Conservation (phyloP, 1,140 invertebrate species). For the Rhopalosiphum maidis region DNA sequence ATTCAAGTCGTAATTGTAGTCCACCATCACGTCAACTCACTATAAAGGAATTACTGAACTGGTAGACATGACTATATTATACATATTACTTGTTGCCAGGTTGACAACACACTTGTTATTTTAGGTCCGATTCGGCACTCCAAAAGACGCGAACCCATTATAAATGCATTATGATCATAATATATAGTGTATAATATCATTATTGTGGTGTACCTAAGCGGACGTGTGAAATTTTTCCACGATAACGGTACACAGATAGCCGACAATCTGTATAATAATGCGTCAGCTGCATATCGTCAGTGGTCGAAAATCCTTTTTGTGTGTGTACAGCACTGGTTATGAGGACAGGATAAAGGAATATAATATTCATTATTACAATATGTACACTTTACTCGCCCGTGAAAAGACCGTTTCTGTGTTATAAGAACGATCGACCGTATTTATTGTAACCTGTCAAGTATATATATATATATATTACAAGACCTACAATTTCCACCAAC, state of each 20-base stretch:
- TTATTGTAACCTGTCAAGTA: slow-evolving; percentile 41
- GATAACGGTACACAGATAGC: background rate
- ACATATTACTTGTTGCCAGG: background rate
- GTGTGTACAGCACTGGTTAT: background rate
- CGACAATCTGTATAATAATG: background rate
- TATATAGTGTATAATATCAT: background rate
- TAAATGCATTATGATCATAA: background rate
- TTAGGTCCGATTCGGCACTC: background rate
- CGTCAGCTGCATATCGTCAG: background rate
- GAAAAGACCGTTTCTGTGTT: slow-evolving; percentile 31
- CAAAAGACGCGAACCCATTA: background rate
- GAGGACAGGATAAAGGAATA: background rate
- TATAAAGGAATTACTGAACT: too few relatives aligned
- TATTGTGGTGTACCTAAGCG: background rate
- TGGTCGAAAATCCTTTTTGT: slow-evolving; percentile 3
- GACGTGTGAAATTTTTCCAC: background rate
- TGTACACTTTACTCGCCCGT: background rate
- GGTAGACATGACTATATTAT: background rate
- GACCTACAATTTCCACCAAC: background rate
- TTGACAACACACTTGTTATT: background rate
- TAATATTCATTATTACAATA: background rate
- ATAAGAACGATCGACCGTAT: slow-evolving; percentile 35
- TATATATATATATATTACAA: background rate
- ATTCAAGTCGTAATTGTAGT: background rate
- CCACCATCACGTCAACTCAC: too few relatives aligned